Evolutionary conservation across 2,888 invertebrate species (phyloP).

Genomic region (Phymatocera aterrima): DNA sequence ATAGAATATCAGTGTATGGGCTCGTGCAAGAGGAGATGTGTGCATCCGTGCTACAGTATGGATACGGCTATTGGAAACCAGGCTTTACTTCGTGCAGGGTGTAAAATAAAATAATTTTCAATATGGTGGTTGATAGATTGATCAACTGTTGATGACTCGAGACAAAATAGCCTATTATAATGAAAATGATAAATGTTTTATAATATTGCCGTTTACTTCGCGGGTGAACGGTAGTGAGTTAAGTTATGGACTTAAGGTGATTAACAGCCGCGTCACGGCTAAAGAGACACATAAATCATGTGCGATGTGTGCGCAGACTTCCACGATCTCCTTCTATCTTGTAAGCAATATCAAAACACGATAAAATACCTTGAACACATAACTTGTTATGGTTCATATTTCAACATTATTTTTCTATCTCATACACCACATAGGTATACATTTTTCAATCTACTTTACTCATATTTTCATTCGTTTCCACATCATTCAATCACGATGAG

Average conservation of each 20-base stretch:
- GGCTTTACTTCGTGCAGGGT: no score
- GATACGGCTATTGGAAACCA: no score
- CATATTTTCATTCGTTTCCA: no score
- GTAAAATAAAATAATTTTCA: no score
- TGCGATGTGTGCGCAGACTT: constrained; percentile 97
- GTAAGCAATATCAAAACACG: constrained; percentile 77
- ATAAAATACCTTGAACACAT: constrained; percentile 44
- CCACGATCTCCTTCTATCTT: constrained; percentile 91
- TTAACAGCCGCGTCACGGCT: constrained; percentile 53
- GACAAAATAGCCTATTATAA: neutral
- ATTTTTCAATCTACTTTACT: no score
- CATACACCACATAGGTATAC: no score
- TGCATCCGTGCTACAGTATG: no score
- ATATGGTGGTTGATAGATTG: constrained; percentile 71
- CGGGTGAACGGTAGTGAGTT: constrained; percentile 59
- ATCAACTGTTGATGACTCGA: constrained; percentile 66
- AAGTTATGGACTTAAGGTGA: constrained; percentile 68
- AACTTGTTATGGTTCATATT: constrained; percentile 24
- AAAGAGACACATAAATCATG: constrained; percentile 77
- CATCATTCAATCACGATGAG: no score
- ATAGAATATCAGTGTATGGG: no score
- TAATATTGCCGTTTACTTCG: constrained; percentile 60
- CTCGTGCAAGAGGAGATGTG: no score
- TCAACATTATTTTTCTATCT: neutral
- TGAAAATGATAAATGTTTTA: constrained; percentile 62